Base-by-base conservation (phyloP, 2,797 vertebrate genomes). In the Chelonia mydas region DNA sequence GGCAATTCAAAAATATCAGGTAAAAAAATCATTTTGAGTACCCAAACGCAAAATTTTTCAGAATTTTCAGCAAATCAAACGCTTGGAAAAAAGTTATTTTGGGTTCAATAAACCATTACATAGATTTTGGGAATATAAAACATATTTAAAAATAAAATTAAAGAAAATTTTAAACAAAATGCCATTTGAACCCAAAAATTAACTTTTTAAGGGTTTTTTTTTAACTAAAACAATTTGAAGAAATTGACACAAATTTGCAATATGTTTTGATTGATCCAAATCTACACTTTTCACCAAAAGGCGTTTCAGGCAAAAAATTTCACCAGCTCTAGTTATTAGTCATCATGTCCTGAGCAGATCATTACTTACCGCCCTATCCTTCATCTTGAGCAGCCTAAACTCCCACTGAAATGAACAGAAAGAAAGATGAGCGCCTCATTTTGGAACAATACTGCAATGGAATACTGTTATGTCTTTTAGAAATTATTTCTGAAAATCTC, bases 331-430 rank as follows among this genome's bases (percentile, higher is more conserved):
- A 72, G 21, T n/a, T 72, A 97, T 97, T 97, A 97, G 97, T 91
- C 95, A 95, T 95, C 96, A 95, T 97, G 97, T 97, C 96, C 96
- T 97, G 95, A 97, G 97, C 96, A 97, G 95, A 88, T 95, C 95
- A 97, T 97, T 97, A 95, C 93, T 95, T 96, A 96, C 95, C 89
- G 91, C 51, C 95, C 95, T 96, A 92, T 95, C 95, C 96, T 97
- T 97, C 93, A 95, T 97, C 92, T 55, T 87, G 92, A 93, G 91
- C 95, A 97, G 95, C 96, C 94, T 96, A 88, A 96, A 96, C 93
- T 96, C 95, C 80, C 80, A 91, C 53, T 92, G 90, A 87, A 96
- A 78, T 74, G 95, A 96, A 92, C 23, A 88, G 83, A 97, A 94
- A 10, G 54, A 95, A 97, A 97, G 83, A 68, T 81, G 91, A 97